Percentiles rank a stretch among this genome's conserved stretches.
Conservation (phyloP, 2,797 vertebrate genomes). For the Thamnophis elegans region DNA sequence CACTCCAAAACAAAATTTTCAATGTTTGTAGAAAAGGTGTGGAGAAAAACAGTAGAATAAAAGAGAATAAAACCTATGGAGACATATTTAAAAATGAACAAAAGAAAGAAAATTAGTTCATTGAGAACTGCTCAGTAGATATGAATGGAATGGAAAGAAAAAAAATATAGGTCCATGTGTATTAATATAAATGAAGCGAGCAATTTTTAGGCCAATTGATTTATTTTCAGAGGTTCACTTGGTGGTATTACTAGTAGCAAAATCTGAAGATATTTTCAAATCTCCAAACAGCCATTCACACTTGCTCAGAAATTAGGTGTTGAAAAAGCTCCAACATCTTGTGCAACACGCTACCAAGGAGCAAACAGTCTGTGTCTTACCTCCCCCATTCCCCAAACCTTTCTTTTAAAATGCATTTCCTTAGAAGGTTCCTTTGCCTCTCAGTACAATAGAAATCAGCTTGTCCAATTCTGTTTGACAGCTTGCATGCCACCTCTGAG, state of each 20-base stretch:
- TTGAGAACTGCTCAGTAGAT: background rate
- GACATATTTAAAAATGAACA: background rate
- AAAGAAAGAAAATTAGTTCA: background rate
- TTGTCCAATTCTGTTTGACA: slow-evolving; percentile 5
- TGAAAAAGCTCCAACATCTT: background rate
- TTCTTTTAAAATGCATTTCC: background rate
- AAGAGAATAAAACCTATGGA: background rate
- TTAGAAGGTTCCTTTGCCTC: slow-evolving; percentile 8
- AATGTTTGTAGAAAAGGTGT: background rate
- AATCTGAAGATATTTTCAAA: background rate
- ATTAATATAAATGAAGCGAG: background rate
- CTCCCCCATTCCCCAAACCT: background rate
- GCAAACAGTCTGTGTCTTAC: background rate
- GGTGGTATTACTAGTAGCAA: accelerated
- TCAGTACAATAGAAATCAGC: background rate
- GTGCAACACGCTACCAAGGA: background rate
- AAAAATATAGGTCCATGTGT: background rate
- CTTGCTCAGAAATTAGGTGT: background rate
- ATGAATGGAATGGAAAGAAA: background rate
- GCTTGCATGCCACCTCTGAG: background rate
- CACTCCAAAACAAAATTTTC: background rate
- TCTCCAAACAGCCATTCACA: background rate
- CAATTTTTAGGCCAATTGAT: background rate
- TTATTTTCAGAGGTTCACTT: background rate
- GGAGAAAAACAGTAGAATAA: background rate